Evolutionary conservation across 2,113 vertebrate species (phyloP).

Genomic region (Corythornis madagascariensis): DNA sequence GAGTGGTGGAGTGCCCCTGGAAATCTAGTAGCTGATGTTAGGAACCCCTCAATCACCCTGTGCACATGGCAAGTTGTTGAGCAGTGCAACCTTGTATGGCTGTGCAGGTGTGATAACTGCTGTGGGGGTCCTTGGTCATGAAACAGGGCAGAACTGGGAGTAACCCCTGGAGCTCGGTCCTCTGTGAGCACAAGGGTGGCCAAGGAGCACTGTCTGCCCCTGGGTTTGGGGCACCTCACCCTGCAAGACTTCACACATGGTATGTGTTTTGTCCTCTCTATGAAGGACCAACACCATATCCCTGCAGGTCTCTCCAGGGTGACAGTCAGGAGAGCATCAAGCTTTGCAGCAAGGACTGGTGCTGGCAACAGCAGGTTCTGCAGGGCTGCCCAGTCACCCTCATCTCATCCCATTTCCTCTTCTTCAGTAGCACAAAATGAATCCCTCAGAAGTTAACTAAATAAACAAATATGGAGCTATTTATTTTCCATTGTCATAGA

Average conservation of each 20-base stretch:
- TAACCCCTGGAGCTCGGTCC: neutral
- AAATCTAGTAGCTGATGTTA: rapidly evolving
- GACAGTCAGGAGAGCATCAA: neutral
- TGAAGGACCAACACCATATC: rapidly evolving
- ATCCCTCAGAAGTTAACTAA: constrained; percentile 63
- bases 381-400: neutral
- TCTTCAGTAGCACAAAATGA: constrained; percentile 52
- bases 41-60: neutral
- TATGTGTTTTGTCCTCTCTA: neutral
- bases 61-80: neutral
- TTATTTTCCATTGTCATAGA: constrained; percentile 63
- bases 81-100: neutral
- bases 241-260: neutral
- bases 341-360: neutral
- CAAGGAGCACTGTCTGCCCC: neutral
- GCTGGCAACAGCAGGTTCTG: neutral
- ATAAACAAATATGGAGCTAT: constrained; percentile 60
- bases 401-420: neutral
- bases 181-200: neutral
- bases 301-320: neutral
- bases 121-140: neutral
- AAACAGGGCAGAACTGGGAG: neutral
- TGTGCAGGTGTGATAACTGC: neutral
- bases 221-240: neutral
- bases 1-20: rapidly evolving